A percentile compares a stretch with the other conserved stretches of the same genome.
Conservation (phyloP, 2,797 vertebrate species). For the Falco biarmicus region DNA sequence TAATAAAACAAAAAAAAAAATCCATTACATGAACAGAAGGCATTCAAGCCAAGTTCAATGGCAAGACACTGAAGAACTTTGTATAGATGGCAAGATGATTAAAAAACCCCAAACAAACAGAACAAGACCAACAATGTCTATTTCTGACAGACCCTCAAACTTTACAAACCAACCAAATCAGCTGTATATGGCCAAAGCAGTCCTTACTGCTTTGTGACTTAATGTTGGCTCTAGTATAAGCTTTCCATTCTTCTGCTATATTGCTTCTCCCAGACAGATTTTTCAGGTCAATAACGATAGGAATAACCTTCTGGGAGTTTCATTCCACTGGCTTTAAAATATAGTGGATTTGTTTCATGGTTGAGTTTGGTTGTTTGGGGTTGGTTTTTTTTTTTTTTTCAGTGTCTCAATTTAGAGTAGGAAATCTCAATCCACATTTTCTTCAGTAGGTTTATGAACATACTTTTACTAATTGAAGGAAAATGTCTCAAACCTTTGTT, state of each 20-base stretch:
- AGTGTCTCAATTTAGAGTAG: neutral
- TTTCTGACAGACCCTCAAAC: neutral
- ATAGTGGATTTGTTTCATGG: neutral
- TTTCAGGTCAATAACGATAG: neutral
- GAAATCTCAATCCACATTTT: neutral
- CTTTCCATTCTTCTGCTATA: neutral
- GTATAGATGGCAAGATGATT: neutral
- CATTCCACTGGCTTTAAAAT: neutral
- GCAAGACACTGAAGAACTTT: neutral
- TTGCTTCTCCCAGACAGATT: neutral
- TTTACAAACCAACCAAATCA: neutral
- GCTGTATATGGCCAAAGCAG: neutral
- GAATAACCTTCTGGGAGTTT: neutral
- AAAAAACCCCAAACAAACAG: neutral
- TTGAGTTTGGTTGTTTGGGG: no score
- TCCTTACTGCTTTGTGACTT: neutral
- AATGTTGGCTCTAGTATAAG: neutral
- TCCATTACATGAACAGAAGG: rapidly evolving
- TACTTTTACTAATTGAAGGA: neutral
- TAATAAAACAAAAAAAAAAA: neutral
- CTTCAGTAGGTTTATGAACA: neutral
- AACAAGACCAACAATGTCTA: neutral
- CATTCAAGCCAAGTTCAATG: neutral
- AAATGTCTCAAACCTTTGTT: neutral
- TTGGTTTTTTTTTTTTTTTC: no score